A percentile compares a stretch with the other conserved stretches of the same genome.
Conservation (phyloP, 1,140 invertebrate genomes). For the Phocides pigmalion region DNA sequence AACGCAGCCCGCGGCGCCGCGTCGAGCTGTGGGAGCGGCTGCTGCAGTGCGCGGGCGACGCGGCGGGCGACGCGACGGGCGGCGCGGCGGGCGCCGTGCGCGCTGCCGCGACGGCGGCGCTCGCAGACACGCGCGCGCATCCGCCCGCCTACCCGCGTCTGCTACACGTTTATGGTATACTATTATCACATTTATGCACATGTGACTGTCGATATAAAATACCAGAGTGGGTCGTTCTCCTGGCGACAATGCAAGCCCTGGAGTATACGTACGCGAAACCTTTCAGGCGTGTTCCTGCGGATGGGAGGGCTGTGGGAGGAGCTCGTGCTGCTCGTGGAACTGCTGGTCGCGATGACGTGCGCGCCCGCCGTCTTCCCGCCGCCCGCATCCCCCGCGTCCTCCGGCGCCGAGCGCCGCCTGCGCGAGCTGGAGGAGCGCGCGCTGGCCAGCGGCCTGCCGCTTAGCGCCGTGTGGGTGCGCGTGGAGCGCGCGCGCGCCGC, state of each 20-base stretch:
- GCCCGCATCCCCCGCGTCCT: conserved; percentile 29
- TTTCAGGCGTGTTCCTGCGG: conserved; percentile 44
- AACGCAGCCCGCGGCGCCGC: conserved; percentile 15
- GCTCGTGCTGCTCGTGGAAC: conserved; percentile 60
- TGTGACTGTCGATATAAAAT: too few species aligned
- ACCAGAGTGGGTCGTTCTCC: too few species aligned
- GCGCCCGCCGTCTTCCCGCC: conserved; percentile 44
- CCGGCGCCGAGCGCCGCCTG: conserved; percentile 41
- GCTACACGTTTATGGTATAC: conserved; percentile 51
- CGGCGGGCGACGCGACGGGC: conserved; percentile 33
- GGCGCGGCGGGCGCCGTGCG: conserved; percentile 25
- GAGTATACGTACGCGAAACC: too few species aligned
- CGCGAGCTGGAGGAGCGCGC: conserved; percentile 51
- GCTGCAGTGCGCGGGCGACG: conserved; percentile 36
- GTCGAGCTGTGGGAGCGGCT: conserved; percentile 48
- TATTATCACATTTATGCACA: too few species aligned
- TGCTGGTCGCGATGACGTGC: conserved; percentile 55
- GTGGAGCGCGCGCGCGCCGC: conserved; percentile 59
- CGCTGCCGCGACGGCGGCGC: conserved; percentile 44
- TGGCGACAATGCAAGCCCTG: too few species aligned
- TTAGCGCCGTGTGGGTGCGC: conserved; percentile 61
- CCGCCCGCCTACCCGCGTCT: conserved; percentile 50
- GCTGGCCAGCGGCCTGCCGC: conserved; percentile 56
- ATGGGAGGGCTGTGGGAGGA: conserved; percentile 63
- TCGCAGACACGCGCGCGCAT: conserved; percentile 35